phyloP scores from a whole-genome alignment of 1,140 invertebrate species.

The Pseudomyrmex dendroicus region DNA sequence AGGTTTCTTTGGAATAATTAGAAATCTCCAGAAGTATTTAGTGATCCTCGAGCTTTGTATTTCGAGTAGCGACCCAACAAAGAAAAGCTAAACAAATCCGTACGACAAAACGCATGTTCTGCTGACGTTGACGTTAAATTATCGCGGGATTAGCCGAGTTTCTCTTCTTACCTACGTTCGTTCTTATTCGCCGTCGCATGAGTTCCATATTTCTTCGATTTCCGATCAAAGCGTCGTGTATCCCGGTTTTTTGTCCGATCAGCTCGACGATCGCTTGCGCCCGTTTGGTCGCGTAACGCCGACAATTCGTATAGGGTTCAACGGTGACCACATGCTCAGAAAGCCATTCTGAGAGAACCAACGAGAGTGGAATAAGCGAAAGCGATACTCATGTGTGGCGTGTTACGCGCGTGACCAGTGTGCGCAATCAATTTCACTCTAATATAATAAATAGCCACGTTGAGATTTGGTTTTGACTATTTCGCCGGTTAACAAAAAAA shows the following conservation, averaged over 20 bases:
- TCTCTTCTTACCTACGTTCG: neutral
- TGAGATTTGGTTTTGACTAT: conserved; percentile 3
- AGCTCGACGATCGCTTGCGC: conserved; percentile 12
- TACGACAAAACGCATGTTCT: conserved; percentile 4
- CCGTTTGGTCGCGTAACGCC: conserved; percentile 35
- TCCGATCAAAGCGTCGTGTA: neutral
- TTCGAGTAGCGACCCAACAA: neutral
- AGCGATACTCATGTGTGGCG: conserved; percentile 17
- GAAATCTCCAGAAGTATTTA: conserved; percentile 2
- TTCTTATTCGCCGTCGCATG: conserved; percentile 39
- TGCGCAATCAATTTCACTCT: conserved; percentile 34
- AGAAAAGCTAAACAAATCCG: conserved; percentile 30
- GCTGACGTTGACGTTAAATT: conserved; percentile 49
- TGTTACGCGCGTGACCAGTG: conserved; percentile 32
- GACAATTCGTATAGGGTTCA: conserved; percentile 29
- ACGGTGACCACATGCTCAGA: conserved; percentile 12
- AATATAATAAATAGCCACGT: conserved; percentile 16
- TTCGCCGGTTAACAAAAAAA: neutral
- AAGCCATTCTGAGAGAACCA: conserved; percentile 32
- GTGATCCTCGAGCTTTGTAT: neutral
- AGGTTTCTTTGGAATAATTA: neutral
- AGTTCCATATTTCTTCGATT: conserved; percentile 43
- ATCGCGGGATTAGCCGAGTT: conserved; percentile 34
- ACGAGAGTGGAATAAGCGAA: conserved; percentile 46
- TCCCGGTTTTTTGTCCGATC: conserved; percentile 16